Percentiles rank a stretch among this genome's conserved stretches.
Evolutionary conservation across 1,140 invertebrate genomes (phyloP).

Genomic region (Amyelois transitella): DNA sequence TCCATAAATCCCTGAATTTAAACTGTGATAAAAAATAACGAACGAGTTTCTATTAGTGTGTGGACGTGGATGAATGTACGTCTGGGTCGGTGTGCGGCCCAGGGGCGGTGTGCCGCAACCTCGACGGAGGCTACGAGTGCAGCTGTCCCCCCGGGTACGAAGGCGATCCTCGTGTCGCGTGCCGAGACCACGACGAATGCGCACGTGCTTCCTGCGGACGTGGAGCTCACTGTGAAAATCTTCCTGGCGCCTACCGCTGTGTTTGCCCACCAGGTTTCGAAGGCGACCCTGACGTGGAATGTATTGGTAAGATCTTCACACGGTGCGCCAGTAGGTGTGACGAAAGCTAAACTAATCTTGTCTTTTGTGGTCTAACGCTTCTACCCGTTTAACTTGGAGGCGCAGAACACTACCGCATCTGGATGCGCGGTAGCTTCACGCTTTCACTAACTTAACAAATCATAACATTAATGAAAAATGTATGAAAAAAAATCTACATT

Average conservation of each 20-base stretch:
- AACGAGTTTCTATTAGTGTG: constrained; percentile 79
- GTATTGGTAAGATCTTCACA: constrained; percentile 87
- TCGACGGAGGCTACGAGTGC: constrained; percentile 86
- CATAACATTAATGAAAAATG: constrained; percentile 23
- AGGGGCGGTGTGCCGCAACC: constrained; percentile 86
- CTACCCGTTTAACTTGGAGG: constrained; percentile 34
- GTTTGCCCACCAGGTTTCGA: constrained; percentile 87
- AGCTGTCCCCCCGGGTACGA: constrained; percentile 87
- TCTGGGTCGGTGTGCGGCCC: constrained; percentile 82
- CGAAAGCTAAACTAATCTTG: constrained; percentile 31
- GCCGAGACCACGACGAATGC: constrained; percentile 88
- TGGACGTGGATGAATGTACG: constrained; percentile 89
- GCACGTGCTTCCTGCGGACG: constrained; percentile 83
- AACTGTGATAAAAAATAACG: constrained; percentile 7
- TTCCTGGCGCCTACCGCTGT: constrained; percentile 85
- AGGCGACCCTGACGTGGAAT: constrained; percentile 80
- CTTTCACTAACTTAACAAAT: constrained; percentile 56
- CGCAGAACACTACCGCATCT: constrained; percentile 45
- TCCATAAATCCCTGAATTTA: too few species aligned
- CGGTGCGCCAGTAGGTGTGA: constrained; percentile 77
- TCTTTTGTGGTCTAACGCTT: constrained; percentile 59
- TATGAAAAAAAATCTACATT: constrained; percentile 23
- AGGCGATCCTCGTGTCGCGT: constrained; percentile 80
- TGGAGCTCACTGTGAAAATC: constrained; percentile 86
- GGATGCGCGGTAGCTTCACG: constrained; percentile 56